These are phyloP conservation scores for Plagodis pulveraria DNA, from an alignment of 2,888 invertebrate genomes.

Conservation along the genomic window DNA sequence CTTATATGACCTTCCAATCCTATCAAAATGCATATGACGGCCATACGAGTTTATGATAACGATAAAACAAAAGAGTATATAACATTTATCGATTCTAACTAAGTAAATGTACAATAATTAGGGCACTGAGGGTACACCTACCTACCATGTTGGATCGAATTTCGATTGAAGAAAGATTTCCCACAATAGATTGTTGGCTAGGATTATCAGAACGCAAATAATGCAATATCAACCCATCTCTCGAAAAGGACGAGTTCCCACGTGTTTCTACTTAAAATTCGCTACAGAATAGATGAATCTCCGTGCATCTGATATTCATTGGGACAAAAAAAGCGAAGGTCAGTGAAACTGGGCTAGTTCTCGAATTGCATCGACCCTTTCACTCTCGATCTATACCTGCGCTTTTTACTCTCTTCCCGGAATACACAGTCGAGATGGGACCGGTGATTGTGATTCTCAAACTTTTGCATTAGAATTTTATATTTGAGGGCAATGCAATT, in stretches of 20 bases:
- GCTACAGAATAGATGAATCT: conserved; percentile 65
- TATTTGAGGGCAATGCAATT: no score
- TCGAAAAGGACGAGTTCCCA: conserved; percentile 68
- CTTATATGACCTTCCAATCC: no score
- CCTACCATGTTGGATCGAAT: no score
- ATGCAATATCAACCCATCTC: conserved; percentile 65
- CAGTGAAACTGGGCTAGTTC: conserved; percentile 79
- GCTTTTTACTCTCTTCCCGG: conserved; percentile 78
- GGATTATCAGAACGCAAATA: conserved; percentile 66
- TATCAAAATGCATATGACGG: no score
- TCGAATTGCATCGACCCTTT: conserved; percentile 84
- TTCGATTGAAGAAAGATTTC: conserved; percentile 19
- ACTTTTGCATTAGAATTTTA: conserved; percentile 43
- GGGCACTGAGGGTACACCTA: no score
- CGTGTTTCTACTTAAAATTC: conserved; percentile 77
- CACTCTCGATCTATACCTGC: conserved; percentile 82
- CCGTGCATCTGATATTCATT: conserved; percentile 66
- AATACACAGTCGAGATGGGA: conserved; percentile 63
- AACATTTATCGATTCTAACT: no score
- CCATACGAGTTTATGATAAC: no score
- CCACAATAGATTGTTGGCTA: conserved; percentile 20
- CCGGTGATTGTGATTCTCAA: conserved; percentile 58
- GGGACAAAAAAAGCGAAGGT: conserved; percentile 74
- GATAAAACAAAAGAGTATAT: no score
- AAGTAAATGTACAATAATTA: no score